Evolutionary conservation across 2,113 vertebrate species (phyloP).

Genomic region (Tympanuchus pallidicinctus): DNA sequence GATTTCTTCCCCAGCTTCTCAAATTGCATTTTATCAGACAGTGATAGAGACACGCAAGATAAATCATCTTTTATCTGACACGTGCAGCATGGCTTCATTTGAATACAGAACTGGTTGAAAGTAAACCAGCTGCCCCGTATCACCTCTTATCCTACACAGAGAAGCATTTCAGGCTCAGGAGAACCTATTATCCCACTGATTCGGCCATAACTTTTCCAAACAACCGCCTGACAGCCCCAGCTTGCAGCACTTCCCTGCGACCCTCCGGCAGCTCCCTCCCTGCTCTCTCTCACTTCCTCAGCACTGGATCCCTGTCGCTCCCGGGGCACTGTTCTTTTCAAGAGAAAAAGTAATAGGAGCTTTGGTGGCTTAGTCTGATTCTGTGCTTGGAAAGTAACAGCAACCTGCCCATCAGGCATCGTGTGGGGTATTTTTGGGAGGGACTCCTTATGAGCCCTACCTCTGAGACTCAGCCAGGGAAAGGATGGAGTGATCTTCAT

Average conservation of each 20-base stretch:
- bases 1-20: constrained; percentile 38
- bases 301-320: background rate
- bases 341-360: background rate
- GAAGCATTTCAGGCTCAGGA: constrained; percentile 41
- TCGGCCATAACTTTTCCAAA: constrained; percentile 27
- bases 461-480: background rate
- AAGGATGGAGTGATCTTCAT: background rate
- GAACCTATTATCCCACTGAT: constrained; percentile 47
- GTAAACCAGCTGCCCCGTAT: constrained; percentile 33
- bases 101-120: constrained; percentile 60
- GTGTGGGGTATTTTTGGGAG: background rate
- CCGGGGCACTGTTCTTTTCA: background rate
- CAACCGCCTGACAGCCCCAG: background rate
- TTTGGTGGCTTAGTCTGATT: background rate
- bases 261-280: background rate
- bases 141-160: constrained; percentile 5
- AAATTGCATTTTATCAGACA: constrained; percentile 47
- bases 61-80: constrained; percentile 67
- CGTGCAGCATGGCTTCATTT: constrained; percentile 55
- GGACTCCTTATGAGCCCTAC: background rate
- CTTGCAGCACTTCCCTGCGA: constrained; percentile 17
- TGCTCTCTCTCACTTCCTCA: background rate
- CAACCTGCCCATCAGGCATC: background rate
- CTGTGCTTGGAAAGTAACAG: background rate
- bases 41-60: constrained; percentile 7